Base-by-base conservation (phyloP, 2,888 invertebrate species). In the Epinotia brunnichana region DNA sequence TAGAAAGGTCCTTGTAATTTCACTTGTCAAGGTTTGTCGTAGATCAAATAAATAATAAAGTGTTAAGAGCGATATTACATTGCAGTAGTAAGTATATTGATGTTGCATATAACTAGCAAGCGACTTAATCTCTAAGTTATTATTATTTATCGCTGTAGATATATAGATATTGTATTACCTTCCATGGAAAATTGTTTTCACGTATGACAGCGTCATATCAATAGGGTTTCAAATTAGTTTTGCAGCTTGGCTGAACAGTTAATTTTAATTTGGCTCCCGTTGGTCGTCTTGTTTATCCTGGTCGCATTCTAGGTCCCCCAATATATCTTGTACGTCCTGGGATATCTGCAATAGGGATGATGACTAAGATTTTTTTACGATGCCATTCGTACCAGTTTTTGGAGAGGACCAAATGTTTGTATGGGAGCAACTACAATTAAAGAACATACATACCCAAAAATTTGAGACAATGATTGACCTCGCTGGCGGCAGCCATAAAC, bases 291-390 rank as follows among this genome's bases (percentile, higher is more conserved):
- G 68, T 24, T 62, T 71, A 13, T 61, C 59, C 0, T 74, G 63
- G 3, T 74, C 74, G 15, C 74, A 74, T 69, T 85, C 84, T 4
- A 86, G 77, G 19, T 78, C 71, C 5, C 77, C 76, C 56, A 87
- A 75, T 67, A 86, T 80, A 0, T 82, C 81, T 71, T 84, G 80
- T 2, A 87, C 80, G 15, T 85, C 85, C 2, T 77, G 74, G 1
- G 81, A 77, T 17, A 78, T 76, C 86, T 86, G 84, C 10, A 83
- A 83, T n/a, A n/a, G n/a, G n/a, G n/a, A n/a, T n/a, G n/a, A n/a
- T n/a, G n/a, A n/a, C n/a, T n/a, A n/a, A n/a, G n/a, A n/a, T n/a
- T n/a, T n/a, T n/a, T n/a, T n/a, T n/a, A n/a, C n/a, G n/a, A n/a
- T n/a, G n/a, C n/a, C n/a, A n/a, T n/a, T n/a, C n/a, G n/a, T n/a